phyloP scores from a whole-genome alignment of 2,797 vertebrate genomes.

The Megaceryle alcyon region DNA sequence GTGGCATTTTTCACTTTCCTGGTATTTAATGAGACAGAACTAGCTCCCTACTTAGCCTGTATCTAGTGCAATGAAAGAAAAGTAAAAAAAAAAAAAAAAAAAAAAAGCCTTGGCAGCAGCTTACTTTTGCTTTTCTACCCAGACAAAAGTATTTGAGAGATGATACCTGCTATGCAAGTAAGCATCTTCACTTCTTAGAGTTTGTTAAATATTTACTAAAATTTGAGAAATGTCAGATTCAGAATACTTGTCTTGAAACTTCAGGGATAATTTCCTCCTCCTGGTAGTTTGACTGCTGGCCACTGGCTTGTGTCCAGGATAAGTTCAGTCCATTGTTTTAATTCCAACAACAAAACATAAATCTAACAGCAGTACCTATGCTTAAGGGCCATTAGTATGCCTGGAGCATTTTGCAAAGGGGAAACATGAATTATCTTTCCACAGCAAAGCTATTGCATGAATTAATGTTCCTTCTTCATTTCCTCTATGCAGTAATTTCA shows the following conservation, averaged over 20 bases:
- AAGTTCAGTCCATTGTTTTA: background rate
- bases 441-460: background rate
- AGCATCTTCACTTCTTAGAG: background rate
- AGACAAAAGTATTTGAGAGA: background rate
- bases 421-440: background rate
- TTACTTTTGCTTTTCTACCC: background rate
- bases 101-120: background rate
- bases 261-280: background rate
- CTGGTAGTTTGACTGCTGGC: background rate
- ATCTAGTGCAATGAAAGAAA: background rate
- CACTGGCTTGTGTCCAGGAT: background rate
- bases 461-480: background rate
- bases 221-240: background rate
- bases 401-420: background rate
- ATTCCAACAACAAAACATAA: background rate
- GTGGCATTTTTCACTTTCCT: background rate
- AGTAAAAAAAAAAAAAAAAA: background rate
- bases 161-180: background rate
- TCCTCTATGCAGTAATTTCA: slow-evolving; percentile 2
- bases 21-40: background rate
- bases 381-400: background rate
- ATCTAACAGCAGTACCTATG: background rate
- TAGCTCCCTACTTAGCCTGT: background rate
- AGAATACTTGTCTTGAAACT: background rate
- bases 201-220: background rate